These are phyloP conservation scores for Calycopis cecrops DNA, from an alignment of 1,140 invertebrate genomes.

Conservation along the genomic window DNA sequence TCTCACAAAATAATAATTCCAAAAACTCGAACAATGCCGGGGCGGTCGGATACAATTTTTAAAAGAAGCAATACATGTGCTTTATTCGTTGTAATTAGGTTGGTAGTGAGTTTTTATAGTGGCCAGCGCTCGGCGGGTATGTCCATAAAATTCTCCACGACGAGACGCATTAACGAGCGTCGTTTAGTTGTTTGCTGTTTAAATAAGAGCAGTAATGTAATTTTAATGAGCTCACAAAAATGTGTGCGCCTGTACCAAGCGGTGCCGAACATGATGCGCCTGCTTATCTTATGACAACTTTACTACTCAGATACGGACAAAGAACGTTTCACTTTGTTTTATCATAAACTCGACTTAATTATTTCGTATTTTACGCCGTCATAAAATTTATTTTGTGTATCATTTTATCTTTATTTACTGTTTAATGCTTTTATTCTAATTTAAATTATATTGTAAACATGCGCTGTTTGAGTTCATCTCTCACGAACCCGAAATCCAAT, in stretches of 20 bases:
- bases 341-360: too few species aligned
- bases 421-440: too few species aligned
- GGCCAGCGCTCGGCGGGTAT: conserved; percentile 37
- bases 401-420: too few species aligned
- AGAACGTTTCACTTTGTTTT: too few species aligned
- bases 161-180: conserved; percentile 63
- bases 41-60: conserved; percentile 14
- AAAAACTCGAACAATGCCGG: conserved; percentile 17
- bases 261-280: conserved; percentile 23
- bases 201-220: conserved; percentile 72
- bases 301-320: conserved; percentile 7
- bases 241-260: conserved; percentile 45
- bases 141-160: conserved; percentile 59
- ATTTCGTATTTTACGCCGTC: too few species aligned
- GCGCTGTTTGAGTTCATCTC: too few species aligned
- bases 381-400: too few species aligned
- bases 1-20: conserved; percentile 13
- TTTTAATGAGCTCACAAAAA: conserved; percentile 72
- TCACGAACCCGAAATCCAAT: too few species aligned
- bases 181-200: conserved; percentile 71
- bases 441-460: too few species aligned
- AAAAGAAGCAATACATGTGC: conserved; percentile 33
- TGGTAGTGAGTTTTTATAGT: conserved; percentile 35
- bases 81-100: conserved; percentile 37
- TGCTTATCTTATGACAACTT: conserved; percentile 15